Evolutionary conservation across 2,113 vertebrate species (phyloP).

Genomic region (Perccottus glenii): DNA sequence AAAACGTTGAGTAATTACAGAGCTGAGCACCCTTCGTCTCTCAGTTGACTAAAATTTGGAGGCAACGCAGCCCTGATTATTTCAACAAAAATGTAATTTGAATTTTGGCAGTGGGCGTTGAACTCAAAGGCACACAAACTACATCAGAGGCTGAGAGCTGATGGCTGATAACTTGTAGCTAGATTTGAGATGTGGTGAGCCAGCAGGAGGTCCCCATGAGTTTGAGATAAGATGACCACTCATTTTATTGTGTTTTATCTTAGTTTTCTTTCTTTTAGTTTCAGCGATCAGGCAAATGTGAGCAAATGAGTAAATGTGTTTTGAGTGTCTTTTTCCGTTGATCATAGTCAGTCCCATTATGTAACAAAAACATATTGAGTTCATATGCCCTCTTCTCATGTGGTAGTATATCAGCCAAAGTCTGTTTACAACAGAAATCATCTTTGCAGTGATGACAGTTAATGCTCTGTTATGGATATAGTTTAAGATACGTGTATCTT

Average conservation of each 20-base stretch:
- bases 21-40: slow-evolving; percentile 7
- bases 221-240: not conserved
- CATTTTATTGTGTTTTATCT: not conserved
- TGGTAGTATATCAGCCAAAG: too few relatives aligned
- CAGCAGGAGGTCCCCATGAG: slow-evolving; percentile 11
- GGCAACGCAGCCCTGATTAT: slow-evolving; percentile 13
- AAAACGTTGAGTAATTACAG: not conserved
- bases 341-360: too few relatives aligned
- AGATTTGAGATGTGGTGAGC: slow-evolving; percentile 14
- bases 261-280: too few relatives aligned
- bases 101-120: slow-evolving; percentile 20
- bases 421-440: too few relatives aligned
- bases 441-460: too few relatives aligned
- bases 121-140: slow-evolving; percentile 27
- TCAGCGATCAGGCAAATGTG: too few relatives aligned
- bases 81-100: slow-evolving; percentile 11
- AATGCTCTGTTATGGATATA: too few relatives aligned
- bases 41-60: not conserved
- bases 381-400: too few relatives aligned
- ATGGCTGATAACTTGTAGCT: slow-evolving; percentile 14
- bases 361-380: too few relatives aligned
- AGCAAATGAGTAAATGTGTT: too few relatives aligned
- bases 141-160: slow-evolving; percentile 15
- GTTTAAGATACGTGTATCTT: too few relatives aligned
- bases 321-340: too few relatives aligned